Evolutionary conservation across 2,113 vertebrate genomes (phyloP).

Genomic region (Lophochroa leadbeateri): DNA sequence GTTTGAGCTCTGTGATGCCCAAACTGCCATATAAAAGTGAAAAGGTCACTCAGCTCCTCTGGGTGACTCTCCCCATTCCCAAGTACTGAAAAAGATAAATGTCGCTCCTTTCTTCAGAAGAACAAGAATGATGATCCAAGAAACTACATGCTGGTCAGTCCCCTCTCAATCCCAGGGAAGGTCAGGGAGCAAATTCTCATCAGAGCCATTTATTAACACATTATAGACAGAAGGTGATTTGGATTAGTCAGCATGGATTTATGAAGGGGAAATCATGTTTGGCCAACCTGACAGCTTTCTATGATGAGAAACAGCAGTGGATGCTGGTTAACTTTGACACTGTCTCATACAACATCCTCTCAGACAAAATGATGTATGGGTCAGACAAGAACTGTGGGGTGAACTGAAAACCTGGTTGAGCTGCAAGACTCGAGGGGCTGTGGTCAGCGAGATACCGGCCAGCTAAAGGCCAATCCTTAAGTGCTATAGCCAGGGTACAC

Average conservation of each 20-base stretch:
- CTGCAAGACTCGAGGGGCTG: fast-evolving
- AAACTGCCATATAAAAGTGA: not conserved
- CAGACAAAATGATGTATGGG: not conserved
- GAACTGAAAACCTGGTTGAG: not conserved
- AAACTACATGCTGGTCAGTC: not conserved
- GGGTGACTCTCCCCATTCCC: not conserved
- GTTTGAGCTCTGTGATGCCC: not conserved
- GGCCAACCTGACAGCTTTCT: not conserved
- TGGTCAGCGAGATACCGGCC: fast-evolving
- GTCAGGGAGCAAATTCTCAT: not conserved
- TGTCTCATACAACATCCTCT: not conserved
- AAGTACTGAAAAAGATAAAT: not conserved
- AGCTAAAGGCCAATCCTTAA: not conserved
- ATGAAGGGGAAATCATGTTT: not conserved
- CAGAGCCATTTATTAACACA: not conserved
- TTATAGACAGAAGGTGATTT: not conserved
- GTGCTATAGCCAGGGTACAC: not conserved
- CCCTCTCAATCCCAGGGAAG: not conserved
- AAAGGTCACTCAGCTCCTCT: not conserved
- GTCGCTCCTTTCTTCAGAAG: not conserved
- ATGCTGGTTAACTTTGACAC: not conserved
- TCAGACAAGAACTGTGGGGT: not conserved
- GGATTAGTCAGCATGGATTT: not conserved
- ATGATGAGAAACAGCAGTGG: not conserved
- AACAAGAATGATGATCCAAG: not conserved